Base-by-base conservation (phyloP, 2,888 invertebrate species). In the Agonopterix subpropinquella region DNA sequence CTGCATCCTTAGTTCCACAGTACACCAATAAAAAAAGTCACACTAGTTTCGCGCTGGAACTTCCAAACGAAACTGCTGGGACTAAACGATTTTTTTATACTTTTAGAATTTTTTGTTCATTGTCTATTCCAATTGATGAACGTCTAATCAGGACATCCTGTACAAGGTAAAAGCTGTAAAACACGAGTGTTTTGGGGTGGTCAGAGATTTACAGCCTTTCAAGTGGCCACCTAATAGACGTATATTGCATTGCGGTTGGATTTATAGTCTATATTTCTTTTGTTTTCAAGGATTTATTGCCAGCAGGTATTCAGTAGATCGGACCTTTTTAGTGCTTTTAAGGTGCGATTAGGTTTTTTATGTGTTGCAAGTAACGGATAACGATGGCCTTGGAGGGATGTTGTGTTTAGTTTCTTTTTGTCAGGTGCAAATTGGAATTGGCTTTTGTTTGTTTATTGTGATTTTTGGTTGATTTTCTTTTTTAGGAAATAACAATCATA, bases 231-330 rank as follows among this genome's bases (percentile, higher is more conserved):
- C 74, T 86, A 86, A 85, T 85, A 81, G 86, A 86, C 86, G 80
- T 85, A 83, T 85, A 86, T 85, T 80, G 83, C 84, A 66, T 67
- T 70, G 79, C 72, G 78, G 82, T 72, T 62, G 71, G 69, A 83
- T 86, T 87, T 86, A 87, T 86, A 70, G 80, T 67, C 77, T 77
- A 80, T 77, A 80, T 80, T 80, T 80, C 77, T 80, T 86, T 80
- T 80, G 79, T 82, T 83, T 78, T 70, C 70, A 57, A 64, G 69
- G 67, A 83, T 84, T 83, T 85, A 81, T 77, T 57, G 69, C 64
- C 70, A 58, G 59, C 62, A 59, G 62, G 70, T 70, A 65, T 65
- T 67, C 58, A 61, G 63, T 57, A 56, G 56, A 64, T 64, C 62
- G 44, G 60, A 59, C 58, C 61, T 65, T 67, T 71, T 72, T 67